Conservation (phyloP, 2,113 vertebrate genomes). For the Macrotis lagotis region DNA sequence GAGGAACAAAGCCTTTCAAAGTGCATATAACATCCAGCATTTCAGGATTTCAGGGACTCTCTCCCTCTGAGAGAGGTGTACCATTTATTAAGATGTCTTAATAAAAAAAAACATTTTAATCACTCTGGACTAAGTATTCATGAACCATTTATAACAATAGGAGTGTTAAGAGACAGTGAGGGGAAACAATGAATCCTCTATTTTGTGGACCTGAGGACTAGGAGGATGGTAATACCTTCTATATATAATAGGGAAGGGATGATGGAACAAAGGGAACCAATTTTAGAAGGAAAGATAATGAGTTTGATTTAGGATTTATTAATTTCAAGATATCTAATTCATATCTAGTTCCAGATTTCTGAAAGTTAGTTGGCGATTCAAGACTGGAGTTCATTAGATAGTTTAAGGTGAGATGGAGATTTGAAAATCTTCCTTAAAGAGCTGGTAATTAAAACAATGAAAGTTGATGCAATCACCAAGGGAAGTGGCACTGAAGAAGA, state of each 20-base stretch:
- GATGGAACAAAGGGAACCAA: not conserved
- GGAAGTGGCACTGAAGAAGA: not conserved
- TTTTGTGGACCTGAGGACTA: not conserved
- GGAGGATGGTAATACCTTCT: not conserved
- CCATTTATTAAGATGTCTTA: too few relatives aligned
- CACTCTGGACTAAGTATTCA: too few relatives aligned
- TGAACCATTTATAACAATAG: too few relatives aligned
- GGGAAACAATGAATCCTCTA: not conserved
- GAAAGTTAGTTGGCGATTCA: not conserved
- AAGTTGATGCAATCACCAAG: not conserved
- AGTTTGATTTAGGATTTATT: not conserved
- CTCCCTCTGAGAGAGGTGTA: too few relatives aligned
- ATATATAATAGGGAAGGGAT: not conserved
- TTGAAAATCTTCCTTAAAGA: not conserved
- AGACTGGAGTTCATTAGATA: not conserved
- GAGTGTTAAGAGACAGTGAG: not conserved
- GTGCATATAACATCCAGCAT: too few relatives aligned
- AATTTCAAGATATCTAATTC: not conserved
- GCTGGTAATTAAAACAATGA: not conserved
- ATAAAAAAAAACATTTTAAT: too few relatives aligned
- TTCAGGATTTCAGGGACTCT: too few relatives aligned
- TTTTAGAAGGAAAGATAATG: not conserved
- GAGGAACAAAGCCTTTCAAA: too few relatives aligned
- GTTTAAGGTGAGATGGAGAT: not conserved
- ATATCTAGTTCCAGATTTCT: not conserved